Conservation (phyloP, 2,888 invertebrate genomes). For the Diarsia dahlii region DNA sequence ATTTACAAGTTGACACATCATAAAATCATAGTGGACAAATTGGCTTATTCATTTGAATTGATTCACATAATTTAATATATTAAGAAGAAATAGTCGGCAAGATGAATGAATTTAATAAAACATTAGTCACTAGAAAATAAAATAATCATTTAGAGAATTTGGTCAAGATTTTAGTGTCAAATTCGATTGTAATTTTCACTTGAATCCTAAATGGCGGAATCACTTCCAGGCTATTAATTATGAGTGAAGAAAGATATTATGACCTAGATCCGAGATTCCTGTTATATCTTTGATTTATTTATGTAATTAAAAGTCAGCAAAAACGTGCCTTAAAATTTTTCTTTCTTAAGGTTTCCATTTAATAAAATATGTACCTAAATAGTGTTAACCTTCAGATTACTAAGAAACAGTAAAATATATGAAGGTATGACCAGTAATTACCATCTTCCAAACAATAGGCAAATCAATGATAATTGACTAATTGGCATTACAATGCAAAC, state of each 20-base stretch:
- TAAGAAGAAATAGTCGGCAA: neutral
- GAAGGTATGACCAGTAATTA: neutral
- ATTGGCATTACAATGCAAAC: constrained; percentile 2
- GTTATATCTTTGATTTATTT: neutral
- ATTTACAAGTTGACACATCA: constrained; percentile 9
- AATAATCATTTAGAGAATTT: neutral
- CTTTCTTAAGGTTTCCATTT: neutral
- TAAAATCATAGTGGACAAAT: constrained; percentile 7
- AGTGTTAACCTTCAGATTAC: neutral
- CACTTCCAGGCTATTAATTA: constrained; percentile 5
- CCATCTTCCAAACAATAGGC: constrained; percentile 30
- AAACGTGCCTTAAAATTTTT: neutral
- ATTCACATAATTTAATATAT: neutral
- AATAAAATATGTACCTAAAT: neutral
- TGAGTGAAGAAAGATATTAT: neutral
- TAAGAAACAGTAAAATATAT: neutral
- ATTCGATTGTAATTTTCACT: no score
- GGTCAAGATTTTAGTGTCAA: neutral
- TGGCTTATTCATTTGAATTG: neutral
- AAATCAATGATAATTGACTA: constrained; percentile 15
- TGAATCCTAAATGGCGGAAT: neutral
- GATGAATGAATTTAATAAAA: neutral
- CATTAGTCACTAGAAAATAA: neutral
- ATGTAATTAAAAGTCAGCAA: neutral
- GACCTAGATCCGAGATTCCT: neutral